Base-by-base conservation (phyloP, 1,140 invertebrate genomes). In the Drosophila eugracilis region DNA sequence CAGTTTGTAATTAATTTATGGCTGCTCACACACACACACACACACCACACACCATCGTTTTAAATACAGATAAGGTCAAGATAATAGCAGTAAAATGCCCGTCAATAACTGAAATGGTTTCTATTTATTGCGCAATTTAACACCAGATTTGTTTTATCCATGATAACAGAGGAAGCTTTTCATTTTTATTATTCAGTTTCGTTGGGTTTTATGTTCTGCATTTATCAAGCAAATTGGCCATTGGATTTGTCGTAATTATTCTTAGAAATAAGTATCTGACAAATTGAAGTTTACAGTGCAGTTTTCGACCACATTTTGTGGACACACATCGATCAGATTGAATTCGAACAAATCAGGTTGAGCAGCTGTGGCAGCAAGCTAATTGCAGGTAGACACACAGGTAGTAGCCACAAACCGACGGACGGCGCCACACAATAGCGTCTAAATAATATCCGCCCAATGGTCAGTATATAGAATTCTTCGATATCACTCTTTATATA, bases 391-490 rank as follows among this genome's bases (percentile, higher is more conserved):
- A 86, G 58, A 52, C 30, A 39, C 34, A 57, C n/a, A n/a, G n/a
- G n/a, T n/a, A 42, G 36, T 34, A 55, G 72, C 59, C 28, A 22
- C 36, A 22, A 15, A 37, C 54, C 54, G 12, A 34, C 49, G 58
- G 21, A 72, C 70, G 80, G 80, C 80, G 80, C 80, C 80, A 86
- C 74, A 85, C 80, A 85, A 85, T 86, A 85, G 81, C 67, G 80
- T 86, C 80, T 85, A 86, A 85, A 86, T 86, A 86, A 86, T 85
- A 81, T 85, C 80, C 80, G 80, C 80, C 80, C 81, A 85, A 86
- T 81, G 80, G 80, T 85, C 80, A 85, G 80, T 32, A 54, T 45
- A 28, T 30, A 28, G 22, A 28, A 37, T 26, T 57, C 30, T n/a
- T 19, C n/a, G n/a, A 36, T 53, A 24, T 36, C 4, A 26, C 15